phyloP scores from a whole-genome alignment of 2,113 vertebrate genomes.

The Cricetomys ansorgei region DNA sequence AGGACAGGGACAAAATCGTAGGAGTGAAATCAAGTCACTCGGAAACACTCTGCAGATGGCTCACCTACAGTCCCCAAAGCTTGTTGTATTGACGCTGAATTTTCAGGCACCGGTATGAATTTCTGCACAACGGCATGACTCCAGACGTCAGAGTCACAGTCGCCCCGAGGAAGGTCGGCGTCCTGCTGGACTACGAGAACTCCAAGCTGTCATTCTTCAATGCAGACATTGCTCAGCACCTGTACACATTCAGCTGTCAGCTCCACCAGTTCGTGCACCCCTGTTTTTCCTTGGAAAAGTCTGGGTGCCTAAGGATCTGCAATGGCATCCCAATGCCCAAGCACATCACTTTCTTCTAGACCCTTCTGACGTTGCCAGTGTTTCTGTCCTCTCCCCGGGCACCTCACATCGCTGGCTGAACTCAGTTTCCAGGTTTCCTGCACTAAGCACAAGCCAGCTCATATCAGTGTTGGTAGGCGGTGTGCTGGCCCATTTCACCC shows the following conservation, averaged over 20 bases:
- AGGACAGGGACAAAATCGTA: slow-evolving; percentile 8
- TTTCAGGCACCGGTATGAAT: slow-evolving; percentile 94
- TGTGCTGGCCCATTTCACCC: not conserved
- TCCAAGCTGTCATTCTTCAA: slow-evolving; percentile 94
- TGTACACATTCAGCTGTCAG: slow-evolving; percentile 90
- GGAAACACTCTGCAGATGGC: not conserved
- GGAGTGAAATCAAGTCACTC: not conserved
- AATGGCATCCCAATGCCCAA: slow-evolving; percentile 87
- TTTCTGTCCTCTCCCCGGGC: not conserved
- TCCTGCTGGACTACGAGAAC: slow-evolving; percentile 92
- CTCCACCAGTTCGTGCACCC: slow-evolving; percentile 92
- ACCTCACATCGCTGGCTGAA: not conserved
- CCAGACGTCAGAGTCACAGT: slow-evolving; percentile 89
- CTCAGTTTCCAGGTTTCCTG: not conserved
- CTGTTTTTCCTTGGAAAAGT: slow-evolving; percentile 94
- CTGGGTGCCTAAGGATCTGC: slow-evolving; percentile 89
- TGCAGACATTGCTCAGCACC: slow-evolving; percentile 91
- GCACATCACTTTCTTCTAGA: slow-evolving; percentile 76
- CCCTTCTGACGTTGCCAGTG: no score
- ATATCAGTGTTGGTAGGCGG: not conserved
- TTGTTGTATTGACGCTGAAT: slow-evolving; percentile 41
- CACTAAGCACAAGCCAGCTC: not conserved
- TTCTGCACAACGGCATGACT: slow-evolving; percentile 91
- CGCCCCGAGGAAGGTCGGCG: slow-evolving; percentile 86
- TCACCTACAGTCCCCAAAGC: slow-evolving; percentile 25